A percentile compares a stretch with the other conserved stretches of the same genome.
Evolutionary conservation across 1,140 invertebrate genomes (phyloP).

Genomic region (Linepithema humile): DNA sequence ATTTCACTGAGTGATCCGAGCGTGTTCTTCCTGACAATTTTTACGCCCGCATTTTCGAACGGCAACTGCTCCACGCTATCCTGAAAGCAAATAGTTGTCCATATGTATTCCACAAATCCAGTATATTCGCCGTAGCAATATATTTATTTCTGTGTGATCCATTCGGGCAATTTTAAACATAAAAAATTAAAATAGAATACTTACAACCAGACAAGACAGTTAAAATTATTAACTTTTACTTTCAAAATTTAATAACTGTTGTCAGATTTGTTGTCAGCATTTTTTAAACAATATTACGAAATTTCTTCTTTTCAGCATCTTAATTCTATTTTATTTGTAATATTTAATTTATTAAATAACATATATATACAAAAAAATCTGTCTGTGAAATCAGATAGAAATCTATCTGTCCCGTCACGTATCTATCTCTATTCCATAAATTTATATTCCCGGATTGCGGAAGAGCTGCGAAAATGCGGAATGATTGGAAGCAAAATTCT

Average conservation of each 20-base stretch:
- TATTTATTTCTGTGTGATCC: background rate
- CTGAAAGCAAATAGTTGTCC: slow-evolving; percentile 53
- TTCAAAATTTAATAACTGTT: background rate
- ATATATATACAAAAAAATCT: background rate
- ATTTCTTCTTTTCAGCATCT: background rate
- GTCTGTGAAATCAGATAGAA: background rate
- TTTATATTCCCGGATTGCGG: background rate
- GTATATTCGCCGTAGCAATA: background rate
- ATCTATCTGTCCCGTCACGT: slow-evolving; percentile 3
- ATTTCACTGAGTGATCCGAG: slow-evolving; percentile 63
- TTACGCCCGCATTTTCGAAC: slow-evolving; percentile 50
- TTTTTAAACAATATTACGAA: too few species aligned
- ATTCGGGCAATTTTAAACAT: background rate
- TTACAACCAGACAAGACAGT: background rate
- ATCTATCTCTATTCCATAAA: background rate
- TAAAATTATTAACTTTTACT: background rate
- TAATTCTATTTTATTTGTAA: background rate
- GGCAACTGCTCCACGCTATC: slow-evolving; percentile 33
- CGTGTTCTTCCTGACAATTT: slow-evolving; percentile 54
- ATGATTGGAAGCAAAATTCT: slow-evolving; percentile 39
- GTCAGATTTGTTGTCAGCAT: background rate
- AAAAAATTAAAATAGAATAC: background rate
- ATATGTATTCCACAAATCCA: slow-evolving; percentile 26
- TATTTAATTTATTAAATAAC: background rate
- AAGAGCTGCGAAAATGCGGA: background rate